These are phyloP conservation scores for Heliothis virescens DNA, from an alignment of 1,140 invertebrate species.

Conservation along the genomic window DNA sequence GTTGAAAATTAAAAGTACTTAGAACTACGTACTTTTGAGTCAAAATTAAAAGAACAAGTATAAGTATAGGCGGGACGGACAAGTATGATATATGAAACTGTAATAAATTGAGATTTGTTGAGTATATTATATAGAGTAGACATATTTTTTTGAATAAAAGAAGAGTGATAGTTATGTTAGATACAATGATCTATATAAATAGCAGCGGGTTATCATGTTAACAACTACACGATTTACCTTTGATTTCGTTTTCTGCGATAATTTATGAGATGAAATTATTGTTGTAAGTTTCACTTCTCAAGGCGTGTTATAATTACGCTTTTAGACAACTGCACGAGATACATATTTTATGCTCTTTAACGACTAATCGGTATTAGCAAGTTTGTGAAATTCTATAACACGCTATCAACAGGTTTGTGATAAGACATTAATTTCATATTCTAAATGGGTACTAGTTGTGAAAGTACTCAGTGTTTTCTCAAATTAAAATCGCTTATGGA, in stretches of 20 bases:
- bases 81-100: too few species aligned
- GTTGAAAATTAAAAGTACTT: too few species aligned
- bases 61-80: too few species aligned
- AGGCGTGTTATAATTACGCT: conserved; percentile 20
- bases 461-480: conserved; percentile 33
- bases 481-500: conserved; percentile 41
- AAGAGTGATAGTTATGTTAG: too few species aligned
- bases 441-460: conserved; percentile 22
- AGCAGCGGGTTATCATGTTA: too few species aligned
- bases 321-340: conserved; percentile 37
- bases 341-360: conserved; percentile 24
- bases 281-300: conserved; percentile 3
- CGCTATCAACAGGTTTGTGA: conserved; percentile 32
- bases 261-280: background rate
- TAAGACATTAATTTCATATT: conserved; percentile 22
- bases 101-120: too few species aligned
- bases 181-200: too few species aligned
- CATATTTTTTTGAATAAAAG: too few species aligned
- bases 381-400: conserved; percentile 26
- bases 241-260: background rate
- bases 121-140: too few species aligned
- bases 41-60: too few species aligned
- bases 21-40: too few species aligned
- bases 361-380: conserved; percentile 6
- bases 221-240: too few species aligned